A percentile compares a stretch with the other conserved stretches of the same genome.
phyloP scores from a whole-genome alignment of 1,140 invertebrate species.

The Tetraneura akinire region DNA sequence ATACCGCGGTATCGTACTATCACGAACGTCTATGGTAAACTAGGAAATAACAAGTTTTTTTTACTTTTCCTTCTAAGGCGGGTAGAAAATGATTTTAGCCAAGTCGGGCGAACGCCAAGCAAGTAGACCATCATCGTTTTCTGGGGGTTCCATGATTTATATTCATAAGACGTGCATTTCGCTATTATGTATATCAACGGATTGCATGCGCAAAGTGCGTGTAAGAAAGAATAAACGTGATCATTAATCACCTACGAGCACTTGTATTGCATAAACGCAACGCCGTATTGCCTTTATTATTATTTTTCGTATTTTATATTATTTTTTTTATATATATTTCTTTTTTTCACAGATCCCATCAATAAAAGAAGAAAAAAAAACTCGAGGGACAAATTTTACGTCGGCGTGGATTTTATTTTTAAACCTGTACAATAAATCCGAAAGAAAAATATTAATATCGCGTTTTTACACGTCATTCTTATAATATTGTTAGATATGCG shows the following conservation, averaged over 20 bases:
- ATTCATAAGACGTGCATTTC: constrained; percentile 24
- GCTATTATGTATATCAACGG: neutral
- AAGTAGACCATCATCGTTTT: neutral
- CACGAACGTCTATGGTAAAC: too few relatives aligned
- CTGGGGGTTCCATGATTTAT: constrained; percentile 4
- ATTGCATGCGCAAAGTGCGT: constrained; percentile 28
- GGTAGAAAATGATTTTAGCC: neutral
- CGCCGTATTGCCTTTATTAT: constrained; percentile 32
- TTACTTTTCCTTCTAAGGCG: too few relatives aligned
- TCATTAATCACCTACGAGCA: constrained; percentile 36
- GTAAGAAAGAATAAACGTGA: constrained; percentile 6
- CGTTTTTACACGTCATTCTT: too few relatives aligned
- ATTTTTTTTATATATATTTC: too few relatives aligned
- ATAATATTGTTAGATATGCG: too few relatives aligned
- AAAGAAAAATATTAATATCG: too few relatives aligned
- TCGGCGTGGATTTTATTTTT: too few relatives aligned
- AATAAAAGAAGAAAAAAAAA: neutral
- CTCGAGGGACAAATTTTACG: neutral
- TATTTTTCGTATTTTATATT: too few relatives aligned
- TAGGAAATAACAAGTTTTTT: too few relatives aligned
- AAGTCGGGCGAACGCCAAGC: too few relatives aligned
- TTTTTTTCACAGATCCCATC: neutral
- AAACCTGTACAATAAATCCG: too few relatives aligned
- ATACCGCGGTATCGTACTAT: too few relatives aligned
- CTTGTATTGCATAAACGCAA: constrained; percentile 39